These are phyloP conservation scores for Heliconius cydno DNA, from an alignment of 2,888 invertebrate genomes.

Conservation along the genomic window DNA sequence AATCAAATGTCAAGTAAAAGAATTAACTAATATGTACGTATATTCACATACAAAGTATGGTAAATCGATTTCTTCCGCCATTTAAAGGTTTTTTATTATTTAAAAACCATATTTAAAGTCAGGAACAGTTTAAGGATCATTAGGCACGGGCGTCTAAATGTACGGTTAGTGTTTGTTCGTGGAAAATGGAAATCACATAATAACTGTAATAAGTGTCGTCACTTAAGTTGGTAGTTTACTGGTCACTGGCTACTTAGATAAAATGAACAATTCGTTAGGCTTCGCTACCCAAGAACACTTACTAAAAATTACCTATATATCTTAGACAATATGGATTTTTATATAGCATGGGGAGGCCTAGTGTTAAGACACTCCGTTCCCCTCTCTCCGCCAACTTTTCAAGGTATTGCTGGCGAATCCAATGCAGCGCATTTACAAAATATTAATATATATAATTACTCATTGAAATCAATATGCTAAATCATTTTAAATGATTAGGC, in stretches of 20 bases:
- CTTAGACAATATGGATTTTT: too few species aligned
- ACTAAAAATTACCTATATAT: too few species aligned
- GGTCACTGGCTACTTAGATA: neutral
- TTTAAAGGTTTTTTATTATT: conserved; percentile 7
- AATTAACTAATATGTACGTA: neutral
- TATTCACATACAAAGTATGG: neutral
- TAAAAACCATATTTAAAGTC: conserved; percentile 13
- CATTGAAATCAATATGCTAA: neutral
- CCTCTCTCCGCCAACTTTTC: too few species aligned
- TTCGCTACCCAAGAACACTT: too few species aligned
- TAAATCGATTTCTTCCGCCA: conserved; percentile 21
- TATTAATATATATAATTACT: too few species aligned
- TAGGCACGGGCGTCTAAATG: conserved; percentile 5
- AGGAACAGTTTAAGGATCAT: conserved; percentile 9
- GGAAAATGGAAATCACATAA: neutral
- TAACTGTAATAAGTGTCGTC: neutral
- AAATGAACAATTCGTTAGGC: too few species aligned
- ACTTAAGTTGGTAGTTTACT: neutral
- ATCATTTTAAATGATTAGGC: neutral
- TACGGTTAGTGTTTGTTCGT: neutral
- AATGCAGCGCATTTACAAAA: too few species aligned
- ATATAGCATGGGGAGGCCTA: too few species aligned
- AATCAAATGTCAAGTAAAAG: neutral
- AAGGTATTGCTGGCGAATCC: too few species aligned
- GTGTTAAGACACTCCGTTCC: too few species aligned